Evolutionary conservation across 2,113 vertebrate genomes (phyloP), one percentile per base, ranked within the genome.

Genomic region (Neolamprologus ventralis): DNA sequence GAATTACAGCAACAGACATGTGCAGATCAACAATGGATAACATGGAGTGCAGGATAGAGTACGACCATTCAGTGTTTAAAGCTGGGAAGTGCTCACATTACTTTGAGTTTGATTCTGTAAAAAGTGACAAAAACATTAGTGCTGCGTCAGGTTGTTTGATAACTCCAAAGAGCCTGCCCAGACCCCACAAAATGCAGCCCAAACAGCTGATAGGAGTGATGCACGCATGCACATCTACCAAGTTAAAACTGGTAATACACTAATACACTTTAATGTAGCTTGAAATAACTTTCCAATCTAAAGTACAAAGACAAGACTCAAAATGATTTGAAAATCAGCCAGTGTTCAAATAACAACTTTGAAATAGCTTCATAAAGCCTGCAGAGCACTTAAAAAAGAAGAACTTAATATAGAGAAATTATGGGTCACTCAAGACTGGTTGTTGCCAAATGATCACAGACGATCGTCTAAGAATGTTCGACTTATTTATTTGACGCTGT

Each of bases 181-280:
- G 55, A 13, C 1, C 55, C 55, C 23, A 58, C 26, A 58, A 9
- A 58, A 28, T 58, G 26, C 8, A 28, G 26, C 26, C 55, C 26
- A 8, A 2, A 57, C 12, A 57, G 54, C 54, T 57, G 54, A 57
- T 16, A 16, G 4, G 7, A 57, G 54, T 57, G 54, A 8, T 26
- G 0, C 54, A 58, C 7, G 0, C 55, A 58, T 9, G 23, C 23
- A 58, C 23, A 16, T 58, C 7, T 57, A 28, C 55, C 13, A 58
- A 58, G 55, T 9, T 28, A 58, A 58, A 28, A 58, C 23, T 58
- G 55, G 55, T 58, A 58, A 58, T 9, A 28, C 13, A 58, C 0
- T 1, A 28, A 28, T 16, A 28, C 7, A 28, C 26, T 28, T 58
- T 58, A 0, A 58, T 28, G 0, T 58, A 58, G 7, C 55, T 58